These are phyloP conservation scores for Malacoraja senta DNA, from an alignment of 2,797 vertebrate genomes.

Conservation along the genomic window DNA sequence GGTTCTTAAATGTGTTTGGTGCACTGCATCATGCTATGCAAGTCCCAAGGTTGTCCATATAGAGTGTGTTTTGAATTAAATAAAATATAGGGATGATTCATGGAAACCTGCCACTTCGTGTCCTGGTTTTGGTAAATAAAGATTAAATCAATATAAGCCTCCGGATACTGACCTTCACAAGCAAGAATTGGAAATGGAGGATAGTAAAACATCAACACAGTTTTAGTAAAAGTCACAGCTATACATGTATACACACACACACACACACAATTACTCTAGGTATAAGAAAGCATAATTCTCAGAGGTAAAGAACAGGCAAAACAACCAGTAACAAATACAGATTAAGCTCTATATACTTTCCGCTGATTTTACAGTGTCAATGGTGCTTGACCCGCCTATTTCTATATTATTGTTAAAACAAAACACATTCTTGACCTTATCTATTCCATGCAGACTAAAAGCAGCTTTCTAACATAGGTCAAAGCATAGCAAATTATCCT, in stretches of 20 bases:
- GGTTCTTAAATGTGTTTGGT: not conserved
- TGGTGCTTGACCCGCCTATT: not conserved
- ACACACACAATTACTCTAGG: no score
- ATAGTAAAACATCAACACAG: not conserved
- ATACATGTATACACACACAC: no score
- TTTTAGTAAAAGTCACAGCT: no score
- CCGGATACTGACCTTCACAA: not conserved
- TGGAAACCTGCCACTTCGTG: not conserved
- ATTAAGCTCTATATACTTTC: not conserved
- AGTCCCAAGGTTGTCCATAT: not conserved
- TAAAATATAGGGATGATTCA: no score
- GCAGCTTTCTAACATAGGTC: not conserved
- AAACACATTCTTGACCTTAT: not conserved
- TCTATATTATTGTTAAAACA: not conserved
- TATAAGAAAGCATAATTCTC: no score
- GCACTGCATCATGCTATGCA: not conserved
- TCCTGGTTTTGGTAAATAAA: not conserved
- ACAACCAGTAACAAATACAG: not conserved
- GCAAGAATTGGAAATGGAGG: not conserved
- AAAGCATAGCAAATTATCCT: not conserved
- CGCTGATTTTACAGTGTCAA: not conserved
- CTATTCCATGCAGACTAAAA: not conserved
- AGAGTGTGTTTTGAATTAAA: not conserved
- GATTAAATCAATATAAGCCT: not conserved
- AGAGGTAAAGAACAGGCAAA: no score